phyloP scores from a whole-genome alignment of 2,113 vertebrate genomes.

The Saguinus midas region DNA sequence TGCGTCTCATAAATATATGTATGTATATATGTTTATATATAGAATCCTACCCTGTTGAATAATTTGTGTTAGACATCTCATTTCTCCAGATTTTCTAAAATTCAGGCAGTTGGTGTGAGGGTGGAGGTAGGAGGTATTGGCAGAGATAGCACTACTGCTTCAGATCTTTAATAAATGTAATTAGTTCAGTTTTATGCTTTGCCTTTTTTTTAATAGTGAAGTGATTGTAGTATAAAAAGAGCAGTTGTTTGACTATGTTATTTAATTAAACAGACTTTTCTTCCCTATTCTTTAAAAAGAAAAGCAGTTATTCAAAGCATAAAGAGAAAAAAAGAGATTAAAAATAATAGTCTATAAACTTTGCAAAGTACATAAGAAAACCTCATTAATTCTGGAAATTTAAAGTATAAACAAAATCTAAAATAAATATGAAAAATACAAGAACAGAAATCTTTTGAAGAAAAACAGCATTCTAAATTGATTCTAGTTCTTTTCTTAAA shows the following conservation, averaged over 20 bases:
- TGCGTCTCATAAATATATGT: not conserved
- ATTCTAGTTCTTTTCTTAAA: slow-evolving; percentile 24
- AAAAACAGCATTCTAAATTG: not conserved
- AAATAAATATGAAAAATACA: slow-evolving; percentile 47
- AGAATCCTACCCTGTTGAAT: slow-evolving; percentile 44
- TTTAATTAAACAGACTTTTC: slow-evolving; percentile 70
- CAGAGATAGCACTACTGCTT: slow-evolving; percentile 33
- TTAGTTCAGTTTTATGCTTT: slow-evolving; percentile 65
- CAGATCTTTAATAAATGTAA: slow-evolving; percentile 71
- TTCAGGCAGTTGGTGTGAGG: slow-evolving; percentile 64
- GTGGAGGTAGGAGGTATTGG: slow-evolving; percentile 57
- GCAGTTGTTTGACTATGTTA: slow-evolving; percentile 74
- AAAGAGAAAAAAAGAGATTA: slow-evolving; percentile 47
- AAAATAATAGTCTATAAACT: slow-evolving; percentile 63
- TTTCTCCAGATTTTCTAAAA: slow-evolving; percentile 63
- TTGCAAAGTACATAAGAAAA: slow-evolving; percentile 44
- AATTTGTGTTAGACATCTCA: slow-evolving; percentile 36
- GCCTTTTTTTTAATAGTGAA: slow-evolving; percentile 58
- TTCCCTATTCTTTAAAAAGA: slow-evolving; percentile 44
- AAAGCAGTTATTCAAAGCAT: slow-evolving; percentile 57
- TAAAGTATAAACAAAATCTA: slow-evolving; percentile 40
- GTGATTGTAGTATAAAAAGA: slow-evolving; percentile 68
- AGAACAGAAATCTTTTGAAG: not conserved
- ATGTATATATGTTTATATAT: not conserved
- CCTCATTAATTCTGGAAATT: slow-evolving; percentile 46